Percentiles rank a stretch among this genome's conserved stretches.
Conservation (phyloP, 2,113 vertebrate genomes). For the Triplophysa siluroides region DNA sequence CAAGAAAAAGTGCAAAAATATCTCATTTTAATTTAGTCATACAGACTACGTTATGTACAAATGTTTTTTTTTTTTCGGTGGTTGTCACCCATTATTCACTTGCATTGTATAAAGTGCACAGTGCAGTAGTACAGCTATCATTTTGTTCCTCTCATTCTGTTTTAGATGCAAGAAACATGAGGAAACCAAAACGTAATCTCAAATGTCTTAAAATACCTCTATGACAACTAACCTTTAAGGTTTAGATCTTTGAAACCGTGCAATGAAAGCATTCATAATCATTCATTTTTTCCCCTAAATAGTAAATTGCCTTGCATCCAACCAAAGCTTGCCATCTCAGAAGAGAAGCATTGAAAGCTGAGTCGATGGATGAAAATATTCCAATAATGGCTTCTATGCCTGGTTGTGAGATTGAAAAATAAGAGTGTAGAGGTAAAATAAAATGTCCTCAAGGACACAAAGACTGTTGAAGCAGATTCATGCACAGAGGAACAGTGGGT, state of each 20-base stretch:
- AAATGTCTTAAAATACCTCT: not conserved
- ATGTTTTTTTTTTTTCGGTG: too few species aligned
- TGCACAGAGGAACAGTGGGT: conserved; percentile 2
- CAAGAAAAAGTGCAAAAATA: too few species aligned
- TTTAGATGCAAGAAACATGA: too few species aligned
- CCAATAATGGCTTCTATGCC: conserved; percentile 18
- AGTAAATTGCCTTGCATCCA: conserved; percentile 10
- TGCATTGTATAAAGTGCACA: too few species aligned
- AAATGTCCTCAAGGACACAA: conserved; percentile 34
- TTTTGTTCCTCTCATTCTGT: too few species aligned
- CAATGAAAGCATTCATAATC: conserved; percentile 1
- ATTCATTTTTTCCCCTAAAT: not conserved
- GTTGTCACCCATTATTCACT: too few species aligned
- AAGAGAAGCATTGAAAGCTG: conserved; percentile 1
- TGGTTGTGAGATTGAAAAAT: conserved; percentile 18
- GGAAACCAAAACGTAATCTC: too few species aligned
- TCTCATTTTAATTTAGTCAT: too few species aligned
- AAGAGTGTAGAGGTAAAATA: conserved; percentile 15
- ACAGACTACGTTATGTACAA: too few species aligned
- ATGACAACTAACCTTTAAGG: conserved; percentile 3
- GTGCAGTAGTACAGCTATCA: too few species aligned
- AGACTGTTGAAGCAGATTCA: conserved; percentile 29
- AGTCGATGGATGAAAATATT: conserved; percentile 28
- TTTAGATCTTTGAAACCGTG: conserved; percentile 1
- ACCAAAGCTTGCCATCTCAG: not conserved